Evolutionary conservation across 2,113 vertebrate species (phyloP), one percentile per base, ranked within the genome.

Genomic region (Microtus richardsoni): DNA sequence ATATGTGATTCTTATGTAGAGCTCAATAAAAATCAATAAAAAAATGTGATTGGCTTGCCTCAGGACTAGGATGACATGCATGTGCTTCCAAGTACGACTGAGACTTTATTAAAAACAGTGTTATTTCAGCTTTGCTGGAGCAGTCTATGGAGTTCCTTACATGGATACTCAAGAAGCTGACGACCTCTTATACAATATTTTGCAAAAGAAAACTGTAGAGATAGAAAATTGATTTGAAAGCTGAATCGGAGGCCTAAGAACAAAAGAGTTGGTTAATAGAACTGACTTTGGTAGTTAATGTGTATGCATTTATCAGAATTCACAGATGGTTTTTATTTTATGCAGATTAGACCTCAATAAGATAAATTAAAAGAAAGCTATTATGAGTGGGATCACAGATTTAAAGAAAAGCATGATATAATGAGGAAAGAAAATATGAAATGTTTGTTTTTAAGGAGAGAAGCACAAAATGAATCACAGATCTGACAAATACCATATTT

Each of bases 351-450:
- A 58, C 21, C 24, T 94, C 66, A 82, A 60, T 62, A 86, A 71
- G 84, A 77, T 66, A 75, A 85, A 68, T 68, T 6, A 49, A 82
- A 82, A 54, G 19, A 60, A 91, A 58, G n/a, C 71, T 77, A 84
- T 58, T 66, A 77, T 47, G n/a, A 85, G 64, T 68, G 58, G 58
- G 8, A 8, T 58, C 30, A 86, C 41, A 60, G 33, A 91, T 70
- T 70, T 94, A 78, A 91, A 90, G 71, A 39, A 84, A 91, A 85
- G 24, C 17, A 39, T 85, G 39, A 85, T 60, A 85, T 85, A 77
- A 70, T 11, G 30, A 89, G 30, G 26, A 41, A 70, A 21, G 62
- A 58, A 90, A 90, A 85, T 82, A n/a, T 70, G 66, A 89, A 84
- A 7, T 85, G 49, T 68, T 94, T 85, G 16, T 33, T 62, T 82